These are phyloP conservation scores for Panthera uncia DNA, from an alignment of 2,113 vertebrate species.

Conservation along the genomic window DNA sequence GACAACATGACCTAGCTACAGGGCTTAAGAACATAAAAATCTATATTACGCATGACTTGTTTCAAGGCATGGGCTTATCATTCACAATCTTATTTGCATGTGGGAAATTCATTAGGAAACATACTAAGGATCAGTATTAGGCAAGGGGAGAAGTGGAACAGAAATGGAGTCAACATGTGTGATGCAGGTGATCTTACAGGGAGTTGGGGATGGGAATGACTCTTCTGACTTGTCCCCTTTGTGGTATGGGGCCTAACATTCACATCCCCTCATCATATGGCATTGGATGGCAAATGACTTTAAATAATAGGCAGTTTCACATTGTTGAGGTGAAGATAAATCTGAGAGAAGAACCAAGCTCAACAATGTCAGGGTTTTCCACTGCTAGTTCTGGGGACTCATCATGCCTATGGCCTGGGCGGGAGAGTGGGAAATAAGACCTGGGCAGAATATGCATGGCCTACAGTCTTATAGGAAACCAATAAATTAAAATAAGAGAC, in stretches of 20 bases:
- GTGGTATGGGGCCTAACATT: no score
- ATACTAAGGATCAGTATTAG: background rate
- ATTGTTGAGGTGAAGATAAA: background rate
- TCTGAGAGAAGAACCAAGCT: background rate
- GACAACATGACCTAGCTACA: background rate
- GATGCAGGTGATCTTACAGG: background rate
- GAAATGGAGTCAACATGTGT: background rate
- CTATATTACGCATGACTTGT: background rate
- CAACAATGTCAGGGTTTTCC: background rate
- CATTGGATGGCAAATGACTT: background rate
- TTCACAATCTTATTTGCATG: background rate
- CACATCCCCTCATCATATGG: background rate
- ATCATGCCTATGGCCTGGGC: no score
- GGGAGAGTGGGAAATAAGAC: background rate
- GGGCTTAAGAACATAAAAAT: background rate
- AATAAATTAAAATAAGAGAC: background rate
- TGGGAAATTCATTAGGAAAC: background rate
- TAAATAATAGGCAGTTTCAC: background rate
- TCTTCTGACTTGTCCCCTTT: background rate
- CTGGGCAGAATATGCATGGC: background rate
- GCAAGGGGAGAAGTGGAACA: background rate
- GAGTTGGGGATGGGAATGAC: background rate
- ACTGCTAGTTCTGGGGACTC: background rate
- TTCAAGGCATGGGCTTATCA: background rate
- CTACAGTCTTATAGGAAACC: background rate